phyloP scores from a whole-genome alignment of 2,888 invertebrate species.

The Drosophila picticornis region DNA sequence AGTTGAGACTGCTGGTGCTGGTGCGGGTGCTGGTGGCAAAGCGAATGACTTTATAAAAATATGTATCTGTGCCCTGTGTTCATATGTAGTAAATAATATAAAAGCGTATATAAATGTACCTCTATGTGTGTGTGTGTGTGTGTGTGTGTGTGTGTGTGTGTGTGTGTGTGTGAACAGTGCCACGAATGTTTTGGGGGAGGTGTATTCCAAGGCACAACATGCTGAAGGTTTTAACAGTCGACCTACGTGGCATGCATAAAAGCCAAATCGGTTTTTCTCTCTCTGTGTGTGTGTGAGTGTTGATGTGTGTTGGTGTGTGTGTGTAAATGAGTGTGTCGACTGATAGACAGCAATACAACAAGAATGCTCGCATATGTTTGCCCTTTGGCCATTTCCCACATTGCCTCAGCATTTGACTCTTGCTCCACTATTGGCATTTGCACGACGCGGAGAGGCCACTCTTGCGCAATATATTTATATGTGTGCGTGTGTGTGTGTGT shows the following conservation, averaged over 20 bases:
- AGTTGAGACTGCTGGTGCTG: constrained; percentile 25
- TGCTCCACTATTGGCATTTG: constrained; percentile 48
- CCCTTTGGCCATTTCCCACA: constrained; percentile 47
- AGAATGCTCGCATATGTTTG: constrained; percentile 14
- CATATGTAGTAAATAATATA: not conserved
- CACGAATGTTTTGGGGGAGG: constrained; percentile 19
- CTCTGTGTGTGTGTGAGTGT: not conserved
- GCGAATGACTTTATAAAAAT: constrained; percentile 38
- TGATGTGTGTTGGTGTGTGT: constrained; percentile 4
- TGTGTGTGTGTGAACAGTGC: constrained; percentile 1
- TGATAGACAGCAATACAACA: constrained; percentile 4
- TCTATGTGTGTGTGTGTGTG: not conserved
- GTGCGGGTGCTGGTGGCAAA: constrained; percentile 9
- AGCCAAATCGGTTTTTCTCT: constrained; percentile 36
- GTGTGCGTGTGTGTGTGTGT: not conserved
- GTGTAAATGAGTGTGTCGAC: constrained; percentile 1
- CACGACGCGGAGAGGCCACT: constrained; percentile 19
- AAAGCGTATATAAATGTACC: not conserved
- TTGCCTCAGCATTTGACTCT: constrained; percentile 37
- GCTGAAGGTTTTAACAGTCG: constrained; percentile 50
- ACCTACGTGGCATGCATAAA: constrained; percentile 56
- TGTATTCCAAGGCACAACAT: constrained; percentile 17
- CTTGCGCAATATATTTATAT: not conserved
- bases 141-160: constrained; percentile 3
- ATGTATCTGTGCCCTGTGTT: not conserved